Base-by-base conservation (phyloP, 1,140 invertebrate species). In the Babylonia areolata region DNA sequence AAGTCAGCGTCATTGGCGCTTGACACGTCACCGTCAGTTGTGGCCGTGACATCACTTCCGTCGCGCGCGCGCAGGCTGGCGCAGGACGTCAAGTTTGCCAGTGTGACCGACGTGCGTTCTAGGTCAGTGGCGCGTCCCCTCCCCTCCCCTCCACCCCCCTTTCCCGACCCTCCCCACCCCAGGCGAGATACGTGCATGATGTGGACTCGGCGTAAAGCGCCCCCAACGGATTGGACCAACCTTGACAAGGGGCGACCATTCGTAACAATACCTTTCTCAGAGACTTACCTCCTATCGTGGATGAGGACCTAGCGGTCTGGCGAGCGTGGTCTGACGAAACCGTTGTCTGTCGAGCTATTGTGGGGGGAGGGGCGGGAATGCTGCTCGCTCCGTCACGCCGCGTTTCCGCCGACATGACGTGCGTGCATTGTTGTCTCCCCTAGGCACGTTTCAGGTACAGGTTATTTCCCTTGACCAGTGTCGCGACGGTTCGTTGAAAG, bases 401-500 rank as follows among this genome's bases (percentile, higher is more conserved):
- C 75, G 75, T 77, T 77, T 77, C 75, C 75, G 35, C 75, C 31
- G 75, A 40, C 75, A 40, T 77, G 75, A 37, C 75, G 75, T 40
- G 75, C 75, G 35, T 77, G 75, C 75, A 77, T 39, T 77, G 75
- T 77, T 77, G 75, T 77, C 75, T 77, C 35, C 75, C 37, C 75
- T 42, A 3, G 28, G 75, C 75, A 77, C 75, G 75, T 77, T 77
- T 77, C 75, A 77, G 35, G 35, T 37, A 40, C 75, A 77, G 33
- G 75, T 77, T 77, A 77, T 77, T 77, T 77, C 75, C 75, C 75
- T 77, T 77, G 75, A 77, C 75, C 75, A 77, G 37, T 40, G 37
- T 77, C 35, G 75, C 35, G 20, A 3, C 39, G 75, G 75, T 35
- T 77, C 75, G 40, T 17, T 77, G 75, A 77, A 15, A 40, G 12